Base-by-base conservation (phyloP, 2,797 vertebrate genomes). In the Okamejei kenojei region DNA sequence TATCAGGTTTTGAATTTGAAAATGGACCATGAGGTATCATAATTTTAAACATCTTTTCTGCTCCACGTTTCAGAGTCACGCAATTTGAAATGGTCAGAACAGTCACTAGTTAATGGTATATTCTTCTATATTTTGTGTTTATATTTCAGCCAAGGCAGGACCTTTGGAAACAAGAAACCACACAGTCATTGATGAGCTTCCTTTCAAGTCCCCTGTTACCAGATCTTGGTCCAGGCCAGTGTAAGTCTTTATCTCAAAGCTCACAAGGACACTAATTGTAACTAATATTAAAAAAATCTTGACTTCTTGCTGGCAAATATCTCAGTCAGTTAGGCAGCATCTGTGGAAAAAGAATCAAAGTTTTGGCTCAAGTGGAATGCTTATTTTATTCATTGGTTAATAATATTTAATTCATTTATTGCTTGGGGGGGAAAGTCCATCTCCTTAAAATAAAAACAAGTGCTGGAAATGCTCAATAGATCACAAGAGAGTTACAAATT, bases 171-270 rank as follows among this genome's bases (percentile, higher is more conserved):
- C 99, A 95, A 98, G 98, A 95, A 98, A 96, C 96, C 98, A 97
- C 93, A 96, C 98, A 0, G 98, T 99, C 95, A 99, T 99, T 0
- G 99, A 99, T 94, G 99, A 99, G 95, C 97, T 99, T 95, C 99
- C 99, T 78, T 99, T 98, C 96, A 99, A 99, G 94, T 99, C 98
- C 0, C 98, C 98, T 0, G 95, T 99, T 96, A 99, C 99, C 35
- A 98, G 98, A 96, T 99, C 99, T 90, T 99, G 98, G 98, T 98
- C 97, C 86, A 97, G 98, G 94, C 98, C 98, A 94, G 97, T 96
- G 99, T 99, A 95, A 98, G 98, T 97, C 94, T 93, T 92, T 93
- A 93, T 32, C 77, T 58, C 58, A 58, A n/a, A n/a, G 7, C 61
- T 29, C 82, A 63, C 26, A n/a, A 63, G 26, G 9, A 29, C 7